Conservation (phyloP, 2,888 invertebrate species). For the Rapana venosa region DNA sequence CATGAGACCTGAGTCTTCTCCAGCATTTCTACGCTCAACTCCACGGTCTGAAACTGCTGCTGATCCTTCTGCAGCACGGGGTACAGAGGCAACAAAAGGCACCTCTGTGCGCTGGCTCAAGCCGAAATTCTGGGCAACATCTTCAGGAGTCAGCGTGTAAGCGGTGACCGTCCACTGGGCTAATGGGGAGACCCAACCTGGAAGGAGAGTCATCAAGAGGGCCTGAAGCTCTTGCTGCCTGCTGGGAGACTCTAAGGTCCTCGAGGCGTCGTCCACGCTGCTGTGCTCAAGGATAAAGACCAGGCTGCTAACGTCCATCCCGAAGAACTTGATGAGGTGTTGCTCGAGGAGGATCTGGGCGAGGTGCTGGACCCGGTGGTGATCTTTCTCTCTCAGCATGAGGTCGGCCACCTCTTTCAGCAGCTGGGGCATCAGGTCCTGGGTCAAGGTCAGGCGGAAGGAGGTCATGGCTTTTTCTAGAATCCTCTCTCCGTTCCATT, state of each 20-base stretch:
- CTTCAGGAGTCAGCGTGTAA: neutral
- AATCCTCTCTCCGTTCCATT: conserved; percentile 14
- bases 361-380: neutral
- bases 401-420: neutral
- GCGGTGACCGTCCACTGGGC: neutral
- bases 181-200: neutral
- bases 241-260: neutral
- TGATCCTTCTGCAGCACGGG: neutral
- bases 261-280: neutral
- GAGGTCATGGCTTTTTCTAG: neutral
- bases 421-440: conserved; percentile 1
- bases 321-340: neutral
- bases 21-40: neutral
- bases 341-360: neutral
- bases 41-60: neutral
- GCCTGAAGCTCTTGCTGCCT: neutral
- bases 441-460: neutral
- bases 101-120: neutral
- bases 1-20: neutral
- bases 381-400: neutral
- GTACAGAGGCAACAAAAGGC: neutral
- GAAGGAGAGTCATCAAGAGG: neutral
- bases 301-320: neutral
- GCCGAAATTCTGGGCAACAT: neutral
- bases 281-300: conserved; percentile 1